phyloP scores from a whole-genome alignment of 2,797 vertebrate species.

The Acomys russatus region DNA sequence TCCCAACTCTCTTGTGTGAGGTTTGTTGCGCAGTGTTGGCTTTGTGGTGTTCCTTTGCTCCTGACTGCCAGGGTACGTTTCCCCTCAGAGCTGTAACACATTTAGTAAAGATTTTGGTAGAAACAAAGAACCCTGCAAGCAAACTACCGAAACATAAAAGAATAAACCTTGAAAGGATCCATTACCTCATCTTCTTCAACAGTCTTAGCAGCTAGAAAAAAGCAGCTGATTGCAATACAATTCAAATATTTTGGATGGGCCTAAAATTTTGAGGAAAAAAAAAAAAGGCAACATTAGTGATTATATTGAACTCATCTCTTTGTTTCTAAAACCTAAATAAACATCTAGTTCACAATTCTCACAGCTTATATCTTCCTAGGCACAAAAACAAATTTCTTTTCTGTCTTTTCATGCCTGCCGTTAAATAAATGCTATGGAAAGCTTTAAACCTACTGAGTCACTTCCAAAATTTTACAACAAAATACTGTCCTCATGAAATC shows the following conservation, averaged over 20 bases:
- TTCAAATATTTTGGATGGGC: slow-evolving; percentile 98
- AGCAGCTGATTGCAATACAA: slow-evolving; percentile 98
- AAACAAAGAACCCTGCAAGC: neutral
- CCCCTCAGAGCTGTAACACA: neutral
- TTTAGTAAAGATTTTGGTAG: neutral
- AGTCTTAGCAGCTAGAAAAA: slow-evolving; percentile 98
- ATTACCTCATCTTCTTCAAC: slow-evolving; percentile 98
- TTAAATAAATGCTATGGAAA: slow-evolving; percentile 61
- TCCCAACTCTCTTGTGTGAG: neutral
- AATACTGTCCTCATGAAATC: neutral
- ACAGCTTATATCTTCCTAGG: slow-evolving; percentile 23
- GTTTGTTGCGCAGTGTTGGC: neutral
- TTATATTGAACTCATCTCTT: slow-evolving; percentile 23
- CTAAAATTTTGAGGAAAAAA: slow-evolving; percentile 87
- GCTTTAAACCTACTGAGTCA: slow-evolving; percentile 37
- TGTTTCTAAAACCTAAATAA: slow-evolving; percentile 63
- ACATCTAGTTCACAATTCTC: slow-evolving; percentile 22
- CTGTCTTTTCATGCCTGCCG: slow-evolving; percentile 40
- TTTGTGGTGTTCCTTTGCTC: neutral
- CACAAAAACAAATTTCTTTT: slow-evolving; percentile 55
- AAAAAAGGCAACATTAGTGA: slow-evolving; percentile 61
- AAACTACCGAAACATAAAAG: neutral
- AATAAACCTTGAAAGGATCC: slow-evolving; percentile 28
- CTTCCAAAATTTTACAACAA: slow-evolving; percentile 53
- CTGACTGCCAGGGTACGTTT: neutral